A percentile compares a stretch with the other conserved stretches of the same genome.
These are phyloP conservation scores for Monopis laevigella DNA, from an alignment of 2,888 invertebrate species.

Conservation along the genomic window DNA sequence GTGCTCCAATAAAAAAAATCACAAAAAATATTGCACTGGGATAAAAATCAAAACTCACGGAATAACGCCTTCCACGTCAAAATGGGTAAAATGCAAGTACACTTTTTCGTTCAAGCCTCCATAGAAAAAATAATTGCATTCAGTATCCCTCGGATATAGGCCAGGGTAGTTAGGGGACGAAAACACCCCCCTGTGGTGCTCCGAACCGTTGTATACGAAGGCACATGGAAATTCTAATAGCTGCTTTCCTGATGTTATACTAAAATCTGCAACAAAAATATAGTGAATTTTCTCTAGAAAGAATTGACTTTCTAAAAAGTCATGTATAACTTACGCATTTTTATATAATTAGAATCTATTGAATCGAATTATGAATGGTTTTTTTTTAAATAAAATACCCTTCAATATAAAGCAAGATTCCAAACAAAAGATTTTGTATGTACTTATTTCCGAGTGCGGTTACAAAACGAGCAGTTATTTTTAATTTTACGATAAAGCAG, in stretches of 20 bases:
- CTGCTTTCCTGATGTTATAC: slow-evolving; percentile 83
- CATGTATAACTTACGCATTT: too few relatives aligned
- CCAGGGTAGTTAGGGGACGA: slow-evolving; percentile 92
- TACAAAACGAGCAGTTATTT: too few relatives aligned
- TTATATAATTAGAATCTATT: too few relatives aligned
- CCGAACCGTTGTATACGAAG: slow-evolving; percentile 88
- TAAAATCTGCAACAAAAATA: slow-evolving; percentile 82
- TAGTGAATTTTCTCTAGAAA: too few relatives aligned
- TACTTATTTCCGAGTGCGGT: too few relatives aligned
- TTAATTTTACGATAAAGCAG: too few relatives aligned
- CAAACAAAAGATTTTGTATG: too few relatives aligned
- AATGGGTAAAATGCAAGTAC: slow-evolving; percentile 86
- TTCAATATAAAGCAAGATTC: too few relatives aligned
- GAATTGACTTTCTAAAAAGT: too few relatives aligned
- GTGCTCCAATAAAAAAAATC: too few relatives aligned
- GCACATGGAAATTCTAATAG: slow-evolving; percentile 82
- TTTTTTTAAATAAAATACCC: too few relatives aligned
- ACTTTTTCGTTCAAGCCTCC: slow-evolving; percentile 80
- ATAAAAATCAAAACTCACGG: slow-evolving; percentile 74
- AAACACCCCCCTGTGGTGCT: slow-evolving; percentile 79
- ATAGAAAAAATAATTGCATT: slow-evolving; percentile 92
- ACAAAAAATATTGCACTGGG: background rate
- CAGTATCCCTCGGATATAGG: slow-evolving; percentile 86
- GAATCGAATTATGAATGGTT: too few relatives aligned
- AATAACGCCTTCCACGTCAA: slow-evolving; percentile 93